Conservation (phyloP, 2,113 vertebrate genomes). For the Tursiops truncatus region DNA sequence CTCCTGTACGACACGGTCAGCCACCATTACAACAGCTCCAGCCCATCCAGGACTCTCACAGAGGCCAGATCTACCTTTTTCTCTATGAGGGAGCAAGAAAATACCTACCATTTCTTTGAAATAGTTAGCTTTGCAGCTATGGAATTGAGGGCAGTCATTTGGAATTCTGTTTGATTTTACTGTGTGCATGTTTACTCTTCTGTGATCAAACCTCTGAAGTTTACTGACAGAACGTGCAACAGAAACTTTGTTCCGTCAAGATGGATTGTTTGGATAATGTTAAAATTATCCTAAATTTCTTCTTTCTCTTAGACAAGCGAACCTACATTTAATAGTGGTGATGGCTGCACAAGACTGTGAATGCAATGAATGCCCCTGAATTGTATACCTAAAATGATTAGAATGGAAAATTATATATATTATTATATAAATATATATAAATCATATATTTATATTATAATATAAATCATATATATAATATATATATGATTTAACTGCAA, state of each 20-base stretch:
- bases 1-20: background rate
- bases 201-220: background rate
- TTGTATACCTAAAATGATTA: background rate
- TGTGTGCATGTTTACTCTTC: conserved; percentile 40
- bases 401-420: background rate
- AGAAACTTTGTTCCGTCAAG: conserved; percentile 23
- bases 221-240: background rate
- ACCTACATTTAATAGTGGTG: background rate
- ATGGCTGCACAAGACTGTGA: background rate
- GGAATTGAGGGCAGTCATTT: background rate
- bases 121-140: conserved; percentile 22
- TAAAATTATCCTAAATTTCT: conserved; percentile 16
- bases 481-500: background rate
- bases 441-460: background rate
- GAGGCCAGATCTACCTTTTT: background rate
- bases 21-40: background rate
- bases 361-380: background rate
- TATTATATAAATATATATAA: background rate
- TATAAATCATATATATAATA: background rate
- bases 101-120: background rate
- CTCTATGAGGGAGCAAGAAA: background rate
- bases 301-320: conserved; percentile 54
- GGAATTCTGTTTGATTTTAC: conserved; percentile 67
- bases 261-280: conserved; percentile 49
- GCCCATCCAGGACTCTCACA: background rate